Percentiles rank a stretch among this genome's conserved stretches.
phyloP scores from a whole-genome alignment of 2,888 invertebrate genomes.

The Nyleta sp. region DNA sequence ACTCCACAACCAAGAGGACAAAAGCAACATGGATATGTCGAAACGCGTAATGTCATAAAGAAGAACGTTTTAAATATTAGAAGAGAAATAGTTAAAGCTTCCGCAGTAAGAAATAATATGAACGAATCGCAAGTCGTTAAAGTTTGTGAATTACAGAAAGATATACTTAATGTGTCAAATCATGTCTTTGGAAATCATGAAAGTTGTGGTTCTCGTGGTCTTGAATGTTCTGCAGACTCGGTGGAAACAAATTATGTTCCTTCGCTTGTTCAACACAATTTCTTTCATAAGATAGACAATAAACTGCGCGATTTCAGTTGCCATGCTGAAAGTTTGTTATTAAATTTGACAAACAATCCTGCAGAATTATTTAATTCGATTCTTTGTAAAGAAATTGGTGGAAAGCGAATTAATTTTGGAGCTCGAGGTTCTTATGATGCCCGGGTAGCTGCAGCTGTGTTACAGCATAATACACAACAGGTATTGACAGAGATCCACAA shows the following conservation, averaged over 20 bases:
- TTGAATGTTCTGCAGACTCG: not conserved
- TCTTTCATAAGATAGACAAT: not conserved
- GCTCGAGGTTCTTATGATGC: slow-evolving; percentile 21
- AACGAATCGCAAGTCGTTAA: slow-evolving; percentile 30
- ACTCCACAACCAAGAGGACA: slow-evolving; percentile 9
- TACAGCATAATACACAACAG: slow-evolving; percentile 37
- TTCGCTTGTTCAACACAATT: not conserved
- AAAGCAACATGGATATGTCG: slow-evolving; percentile 11
- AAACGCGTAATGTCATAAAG: slow-evolving; percentile 11
- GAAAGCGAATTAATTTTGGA: slow-evolving; percentile 42
- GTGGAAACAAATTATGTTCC: not conserved
- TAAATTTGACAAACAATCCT: slow-evolving; percentile 42
- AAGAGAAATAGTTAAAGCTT: not conserved
- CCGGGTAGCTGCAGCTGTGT: slow-evolving; percentile 10
- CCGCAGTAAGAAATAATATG: not conserved
- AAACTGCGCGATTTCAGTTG: not conserved
- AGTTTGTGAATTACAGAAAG: slow-evolving; percentile 37
- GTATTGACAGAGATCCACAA: slow-evolving; percentile 22
- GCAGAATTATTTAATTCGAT: slow-evolving; percentile 46
- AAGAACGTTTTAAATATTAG: slow-evolving; percentile 8
- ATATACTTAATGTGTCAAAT: slow-evolving; percentile 49
- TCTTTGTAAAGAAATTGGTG: slow-evolving; percentile 39
- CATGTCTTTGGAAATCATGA: slow-evolving; percentile 55
- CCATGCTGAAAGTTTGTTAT: slow-evolving; percentile 34
- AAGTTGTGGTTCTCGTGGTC: slow-evolving; percentile 41